These are phyloP conservation scores for Oreochromis aureus DNA, from an alignment of 2,113 vertebrate species.

Conservation along the genomic window DNA sequence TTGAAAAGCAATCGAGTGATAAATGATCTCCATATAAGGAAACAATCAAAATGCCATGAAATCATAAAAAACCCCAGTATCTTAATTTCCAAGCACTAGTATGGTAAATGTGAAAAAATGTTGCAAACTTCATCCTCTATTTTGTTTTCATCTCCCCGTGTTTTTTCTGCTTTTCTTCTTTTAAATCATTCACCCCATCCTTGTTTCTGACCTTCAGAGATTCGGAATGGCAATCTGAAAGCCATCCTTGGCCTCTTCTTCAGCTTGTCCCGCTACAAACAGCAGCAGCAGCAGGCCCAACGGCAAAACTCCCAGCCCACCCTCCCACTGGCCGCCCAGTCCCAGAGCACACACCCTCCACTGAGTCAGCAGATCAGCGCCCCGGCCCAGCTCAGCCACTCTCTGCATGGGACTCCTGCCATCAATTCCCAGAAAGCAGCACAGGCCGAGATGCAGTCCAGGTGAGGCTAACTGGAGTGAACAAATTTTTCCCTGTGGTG, in stretches of 20 bases:
- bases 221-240: slow-evolving; percentile 98
- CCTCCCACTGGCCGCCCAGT: slow-evolving; percentile 39
- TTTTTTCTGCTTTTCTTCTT: not conserved
- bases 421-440: slow-evolving; percentile 74
- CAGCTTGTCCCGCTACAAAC: slow-evolving; percentile 95
- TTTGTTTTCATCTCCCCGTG: not conserved
- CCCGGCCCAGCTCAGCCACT: slow-evolving; percentile 57
- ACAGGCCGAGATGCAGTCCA: slow-evolving; percentile 92
- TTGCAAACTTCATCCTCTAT: not conserved
- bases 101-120: not conserved
- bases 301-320: slow-evolving; percentile 57
- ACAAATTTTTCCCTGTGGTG: not conserved
- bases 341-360: slow-evolving; percentile 58
- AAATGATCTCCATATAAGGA: not conserved
- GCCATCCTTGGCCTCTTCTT: slow-evolving; percentile 98
- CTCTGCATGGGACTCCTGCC: slow-evolving; percentile 67
- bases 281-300: slow-evolving; percentile 85
- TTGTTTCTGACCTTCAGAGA: slow-evolving; percentile 75
- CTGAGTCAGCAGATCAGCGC: slow-evolving; percentile 67
- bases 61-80: not conserved
- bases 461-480: slow-evolving; percentile 62
- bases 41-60: not conserved
- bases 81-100: not conserved
- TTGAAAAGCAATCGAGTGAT: not conserved
- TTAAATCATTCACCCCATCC: not conserved